Percentiles rank a stretch among this genome's conserved stretches.
Conservation (phyloP, 2,113 vertebrate species). For the Mugil cephalus region DNA sequence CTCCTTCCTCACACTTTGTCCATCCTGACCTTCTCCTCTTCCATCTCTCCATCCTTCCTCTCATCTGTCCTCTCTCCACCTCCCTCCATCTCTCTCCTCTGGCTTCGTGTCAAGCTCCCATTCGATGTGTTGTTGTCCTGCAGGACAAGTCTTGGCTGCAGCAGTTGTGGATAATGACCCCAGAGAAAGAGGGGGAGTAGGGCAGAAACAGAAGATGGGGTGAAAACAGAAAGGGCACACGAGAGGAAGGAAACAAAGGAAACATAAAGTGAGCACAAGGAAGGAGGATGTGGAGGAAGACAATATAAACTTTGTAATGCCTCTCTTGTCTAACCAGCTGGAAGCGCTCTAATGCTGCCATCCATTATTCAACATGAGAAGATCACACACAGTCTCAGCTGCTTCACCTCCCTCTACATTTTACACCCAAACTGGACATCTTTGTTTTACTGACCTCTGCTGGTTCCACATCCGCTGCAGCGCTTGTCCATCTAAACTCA, state of each 20-base stretch:
- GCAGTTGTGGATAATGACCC: slow-evolving; percentile 53
- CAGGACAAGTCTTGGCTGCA: slow-evolving; percentile 58
- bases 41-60: slow-evolving; percentile 28
- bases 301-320: slow-evolving; percentile 47
- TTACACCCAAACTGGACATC: neutral
- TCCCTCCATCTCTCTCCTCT: slow-evolving; percentile 16
- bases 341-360: slow-evolving; percentile 56
- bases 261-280: neutral
- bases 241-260: slow-evolving; percentile 19
- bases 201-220: slow-evolving; percentile 2
- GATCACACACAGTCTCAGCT: slow-evolving; percentile 7
- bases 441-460: slow-evolving; percentile 20
- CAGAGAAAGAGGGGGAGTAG: slow-evolving; percentile 14
- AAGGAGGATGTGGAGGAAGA: slow-evolving; percentile 7
- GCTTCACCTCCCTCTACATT: slow-evolving; percentile 18
- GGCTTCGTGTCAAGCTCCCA: slow-evolving; percentile 45
- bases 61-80: neutral
- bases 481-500: too few relatives aligned
- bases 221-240: neutral
- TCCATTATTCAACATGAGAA: slow-evolving; percentile 65
- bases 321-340: slow-evolving; percentile 35
- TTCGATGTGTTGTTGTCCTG: slow-evolving; percentile 33
- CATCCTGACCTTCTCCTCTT: slow-evolving; percentile 23
- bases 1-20: neutral
- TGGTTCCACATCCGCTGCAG: neutral